phyloP scores from a whole-genome alignment of 2,888 invertebrate genomes.

The Anagyrus pseudococci region DNA sequence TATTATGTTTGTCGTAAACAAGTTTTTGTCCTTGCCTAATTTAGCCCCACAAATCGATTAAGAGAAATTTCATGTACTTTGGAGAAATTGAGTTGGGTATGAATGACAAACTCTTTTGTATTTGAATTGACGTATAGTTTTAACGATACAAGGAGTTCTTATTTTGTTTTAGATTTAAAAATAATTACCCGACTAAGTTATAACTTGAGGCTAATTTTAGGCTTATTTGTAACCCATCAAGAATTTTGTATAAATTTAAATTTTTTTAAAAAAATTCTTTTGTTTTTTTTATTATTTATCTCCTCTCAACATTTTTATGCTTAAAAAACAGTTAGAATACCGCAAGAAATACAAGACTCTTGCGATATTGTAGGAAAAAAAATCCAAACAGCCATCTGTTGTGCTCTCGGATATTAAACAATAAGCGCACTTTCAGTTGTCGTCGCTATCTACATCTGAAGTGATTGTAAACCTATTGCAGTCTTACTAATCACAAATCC shows the following conservation, averaged over 20 bases:
- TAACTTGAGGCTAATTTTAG: constrained; percentile 24
- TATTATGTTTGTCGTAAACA: too few species aligned
- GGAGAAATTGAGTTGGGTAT: too few species aligned
- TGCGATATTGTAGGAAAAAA: neutral
- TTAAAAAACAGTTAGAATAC: neutral
- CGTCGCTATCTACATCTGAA: constrained; percentile 13
- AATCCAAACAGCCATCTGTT: constrained; percentile 18
- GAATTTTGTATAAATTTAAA: constrained; percentile 35
- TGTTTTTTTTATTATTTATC: constrained; percentile 1
- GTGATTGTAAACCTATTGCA: too few species aligned
- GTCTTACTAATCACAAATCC: too few species aligned
- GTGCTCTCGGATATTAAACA: constrained; percentile 1
- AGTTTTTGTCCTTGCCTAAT: too few species aligned
- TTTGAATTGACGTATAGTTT: too few species aligned
- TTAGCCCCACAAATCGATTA: too few species aligned
- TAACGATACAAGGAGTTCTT: too few species aligned
- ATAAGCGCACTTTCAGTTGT: constrained; percentile 3
- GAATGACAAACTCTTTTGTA: too few species aligned
- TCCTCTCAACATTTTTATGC: neutral
- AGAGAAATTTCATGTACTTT: too few species aligned
- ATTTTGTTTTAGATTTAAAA: too few species aligned
- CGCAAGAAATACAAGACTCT: neutral
- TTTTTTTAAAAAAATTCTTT: constrained; percentile 28
- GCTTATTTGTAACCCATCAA: constrained; percentile 30
- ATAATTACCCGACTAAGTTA: constrained; percentile 17